Evolutionary conservation across 2,888 invertebrate genomes (phyloP).

Genomic region (Folsomia manolachei): DNA sequence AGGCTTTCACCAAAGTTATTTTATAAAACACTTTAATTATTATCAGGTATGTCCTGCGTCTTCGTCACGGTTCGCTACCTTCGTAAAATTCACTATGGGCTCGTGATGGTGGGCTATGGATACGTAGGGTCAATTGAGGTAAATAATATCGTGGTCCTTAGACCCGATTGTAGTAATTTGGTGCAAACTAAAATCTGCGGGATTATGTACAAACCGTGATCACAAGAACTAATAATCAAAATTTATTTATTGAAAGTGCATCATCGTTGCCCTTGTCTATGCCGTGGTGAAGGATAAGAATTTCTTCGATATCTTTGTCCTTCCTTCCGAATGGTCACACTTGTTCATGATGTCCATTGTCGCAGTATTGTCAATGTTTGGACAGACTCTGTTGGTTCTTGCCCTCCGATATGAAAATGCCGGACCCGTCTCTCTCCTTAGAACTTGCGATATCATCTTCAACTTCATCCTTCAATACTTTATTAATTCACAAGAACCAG

Average conservation of each 20-base stretch:
- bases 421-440: neutral
- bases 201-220: no score
- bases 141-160: no score
- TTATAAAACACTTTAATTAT: no score
- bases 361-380: neutral
- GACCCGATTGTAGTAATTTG: no score
- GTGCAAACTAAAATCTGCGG: no score
- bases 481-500: neutral
- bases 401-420: slow-evolving; percentile 4
- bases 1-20: no score
- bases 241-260: neutral
- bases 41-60: neutral
- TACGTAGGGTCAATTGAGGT: no score
- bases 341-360: neutral
- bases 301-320: neutral
- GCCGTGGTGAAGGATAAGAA: neutral
- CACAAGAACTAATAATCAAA: neutral
- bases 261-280: neutral
- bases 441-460: slow-evolving; percentile 8
- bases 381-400: neutral
- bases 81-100: neutral
- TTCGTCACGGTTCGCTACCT: slow-evolving; percentile 1
- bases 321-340: neutral
- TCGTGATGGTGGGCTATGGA: neutral
- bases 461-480: slow-evolving; percentile 1